Evolutionary conservation across 2,113 vertebrate genomes (phyloP).

Genomic region (Desmodus rotundus): DNA sequence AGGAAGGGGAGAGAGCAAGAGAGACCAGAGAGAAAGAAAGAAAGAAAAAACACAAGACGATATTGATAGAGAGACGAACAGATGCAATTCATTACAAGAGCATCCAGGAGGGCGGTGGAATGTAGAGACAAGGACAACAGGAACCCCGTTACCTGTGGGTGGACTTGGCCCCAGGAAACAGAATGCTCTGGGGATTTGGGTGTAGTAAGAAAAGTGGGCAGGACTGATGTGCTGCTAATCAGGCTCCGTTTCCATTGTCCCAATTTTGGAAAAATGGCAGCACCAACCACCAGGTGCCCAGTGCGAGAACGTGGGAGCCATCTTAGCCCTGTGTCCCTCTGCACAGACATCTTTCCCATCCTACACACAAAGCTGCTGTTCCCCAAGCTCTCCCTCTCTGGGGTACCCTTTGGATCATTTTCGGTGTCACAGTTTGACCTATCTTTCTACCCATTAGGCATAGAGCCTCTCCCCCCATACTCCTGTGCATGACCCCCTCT

Average conservation of each 20-base stretch:
- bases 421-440: not conserved
- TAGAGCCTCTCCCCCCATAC: not conserved
- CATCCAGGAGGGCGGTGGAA: accelerated
- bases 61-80: not conserved
- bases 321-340: not conserved
- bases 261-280: not conserved
- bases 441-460: not conserved
- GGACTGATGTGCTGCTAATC: not conserved
- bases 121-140: not conserved
- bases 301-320: not conserved
- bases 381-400: not conserved
- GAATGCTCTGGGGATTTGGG: not conserved
- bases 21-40: constrained; percentile 17
- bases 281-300: accelerated
- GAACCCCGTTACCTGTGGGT: too few species aligned
- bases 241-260: not conserved
- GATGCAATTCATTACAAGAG: not conserved
- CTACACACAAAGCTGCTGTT: not conserved
- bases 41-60: not conserved
- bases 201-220: not conserved
- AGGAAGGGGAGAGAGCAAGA: not conserved
- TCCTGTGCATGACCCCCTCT: not conserved
- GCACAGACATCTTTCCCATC: accelerated
- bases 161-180: not conserved
- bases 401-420: not conserved